phyloP scores from a whole-genome alignment of 2,113 vertebrate species.

The Micronycteris hirsuta region DNA sequence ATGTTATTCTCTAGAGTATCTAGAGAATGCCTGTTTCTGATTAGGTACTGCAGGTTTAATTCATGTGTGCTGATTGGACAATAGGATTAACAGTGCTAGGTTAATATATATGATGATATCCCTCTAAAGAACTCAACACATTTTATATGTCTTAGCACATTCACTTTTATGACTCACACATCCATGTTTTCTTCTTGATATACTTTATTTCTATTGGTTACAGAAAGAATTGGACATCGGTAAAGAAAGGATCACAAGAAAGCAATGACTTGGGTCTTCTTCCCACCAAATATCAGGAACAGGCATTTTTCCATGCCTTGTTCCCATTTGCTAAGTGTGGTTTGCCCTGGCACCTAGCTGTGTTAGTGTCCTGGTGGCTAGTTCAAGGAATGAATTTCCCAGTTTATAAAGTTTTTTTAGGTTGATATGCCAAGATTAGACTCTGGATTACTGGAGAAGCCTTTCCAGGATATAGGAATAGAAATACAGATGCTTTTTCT shows the following conservation, averaged over 20 bases:
- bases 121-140: background rate
- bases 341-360: background rate
- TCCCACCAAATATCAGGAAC: background rate
- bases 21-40: background rate
- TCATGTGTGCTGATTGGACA: background rate
- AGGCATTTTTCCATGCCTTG: background rate
- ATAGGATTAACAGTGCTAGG: background rate
- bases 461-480: conserved; percentile 21
- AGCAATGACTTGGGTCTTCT: background rate
- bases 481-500: conserved; percentile 28
- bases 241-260: background rate
- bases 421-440: background rate
- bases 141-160: background rate
- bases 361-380: background rate
- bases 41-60: background rate
- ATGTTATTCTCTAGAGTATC: conserved; percentile 25
- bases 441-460: background rate
- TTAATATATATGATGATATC: background rate
- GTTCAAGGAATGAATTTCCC: conserved; percentile 15
- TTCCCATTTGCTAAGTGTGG: background rate
- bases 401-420: conserved; percentile 4
- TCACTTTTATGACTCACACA: background rate
- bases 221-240: background rate
- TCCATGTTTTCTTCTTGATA: background rate
- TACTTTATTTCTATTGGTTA: background rate